Evolutionary conservation across 2,797 vertebrate genomes (phyloP).

Genomic region (Lindbergichthys nudifrons): DNA sequence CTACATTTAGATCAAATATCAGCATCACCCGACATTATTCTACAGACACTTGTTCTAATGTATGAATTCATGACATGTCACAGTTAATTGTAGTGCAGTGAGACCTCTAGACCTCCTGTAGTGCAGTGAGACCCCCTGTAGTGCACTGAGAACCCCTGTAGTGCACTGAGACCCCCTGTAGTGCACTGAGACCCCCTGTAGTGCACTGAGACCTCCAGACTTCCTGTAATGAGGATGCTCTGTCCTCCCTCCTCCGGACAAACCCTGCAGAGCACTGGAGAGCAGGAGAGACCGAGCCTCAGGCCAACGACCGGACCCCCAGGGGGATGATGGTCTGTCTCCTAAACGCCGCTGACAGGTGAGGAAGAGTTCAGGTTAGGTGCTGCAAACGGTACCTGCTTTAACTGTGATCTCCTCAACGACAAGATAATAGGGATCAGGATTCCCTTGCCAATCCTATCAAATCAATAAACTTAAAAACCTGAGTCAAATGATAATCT

Average conservation of each 20-base stretch:
- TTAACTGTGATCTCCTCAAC: not conserved
- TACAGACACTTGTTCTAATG: not conserved
- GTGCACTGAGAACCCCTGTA: not conserved
- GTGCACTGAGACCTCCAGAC: conserved; percentile 8
- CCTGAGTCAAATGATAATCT: too few species aligned
- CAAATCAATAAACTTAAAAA: too few species aligned
- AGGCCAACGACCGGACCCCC: conserved; percentile 25
- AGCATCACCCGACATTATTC: not conserved
- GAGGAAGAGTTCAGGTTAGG: conserved; percentile 7
- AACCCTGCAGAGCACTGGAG: conserved; percentile 29
- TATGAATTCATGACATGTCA: conserved; percentile 9
- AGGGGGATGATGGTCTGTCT: conserved; percentile 23
- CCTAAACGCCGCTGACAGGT: conserved; percentile 52
- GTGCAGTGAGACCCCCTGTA: not conserved
- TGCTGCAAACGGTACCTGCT: not conserved
- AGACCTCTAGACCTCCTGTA: conserved; percentile 3
- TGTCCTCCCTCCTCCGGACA: not conserved
- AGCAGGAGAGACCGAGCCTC: conserved; percentile 16
- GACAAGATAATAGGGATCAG: not conserved
- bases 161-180: not conserved
- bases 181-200: conserved; percentile 1
- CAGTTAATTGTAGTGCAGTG: not conserved
- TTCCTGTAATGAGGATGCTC: not conserved
- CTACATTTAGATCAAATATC: conserved; percentile 26
- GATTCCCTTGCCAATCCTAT: not conserved